Percentiles rank a stretch among this genome's conserved stretches.
These are phyloP conservation scores for Strigops habroptila DNA, from an alignment of 2,113 vertebrate genomes.

Conservation along the genomic window DNA sequence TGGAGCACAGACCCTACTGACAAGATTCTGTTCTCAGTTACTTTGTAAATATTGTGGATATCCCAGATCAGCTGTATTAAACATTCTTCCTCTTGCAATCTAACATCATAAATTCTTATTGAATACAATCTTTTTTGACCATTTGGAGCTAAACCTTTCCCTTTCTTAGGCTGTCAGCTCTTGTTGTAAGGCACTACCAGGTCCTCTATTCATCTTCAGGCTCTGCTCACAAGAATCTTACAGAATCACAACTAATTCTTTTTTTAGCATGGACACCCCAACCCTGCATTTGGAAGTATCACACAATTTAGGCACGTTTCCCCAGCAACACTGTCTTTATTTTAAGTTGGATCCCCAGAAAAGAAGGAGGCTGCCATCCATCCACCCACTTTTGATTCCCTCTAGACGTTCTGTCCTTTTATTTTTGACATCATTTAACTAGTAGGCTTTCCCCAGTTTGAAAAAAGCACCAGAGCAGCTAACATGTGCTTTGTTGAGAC, in stretches of 20 bases:
- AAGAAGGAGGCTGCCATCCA: background rate
- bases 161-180: background rate
- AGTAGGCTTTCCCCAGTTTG: background rate
- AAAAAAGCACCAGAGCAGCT: background rate
- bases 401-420: background rate
- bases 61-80: background rate
- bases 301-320: background rate
- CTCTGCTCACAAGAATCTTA: background rate
- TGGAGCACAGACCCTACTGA: background rate
- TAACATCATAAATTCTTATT: background rate
- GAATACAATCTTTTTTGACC: background rate
- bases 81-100: background rate
- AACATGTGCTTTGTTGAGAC: background rate
- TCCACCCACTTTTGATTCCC: background rate
- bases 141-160: background rate
- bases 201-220: background rate
- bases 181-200: background rate
- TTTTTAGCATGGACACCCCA: background rate
- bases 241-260: background rate
- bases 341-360: background rate
- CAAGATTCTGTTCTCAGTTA: background rate
- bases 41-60: background rate
- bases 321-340: background rate
- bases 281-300: background rate
- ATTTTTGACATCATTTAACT: background rate